Percentiles rank a stretch among this genome's conserved stretches.
Evolutionary conservation across 1,140 invertebrate species (phyloP).

Genomic region (Amyelois transitella): DNA sequence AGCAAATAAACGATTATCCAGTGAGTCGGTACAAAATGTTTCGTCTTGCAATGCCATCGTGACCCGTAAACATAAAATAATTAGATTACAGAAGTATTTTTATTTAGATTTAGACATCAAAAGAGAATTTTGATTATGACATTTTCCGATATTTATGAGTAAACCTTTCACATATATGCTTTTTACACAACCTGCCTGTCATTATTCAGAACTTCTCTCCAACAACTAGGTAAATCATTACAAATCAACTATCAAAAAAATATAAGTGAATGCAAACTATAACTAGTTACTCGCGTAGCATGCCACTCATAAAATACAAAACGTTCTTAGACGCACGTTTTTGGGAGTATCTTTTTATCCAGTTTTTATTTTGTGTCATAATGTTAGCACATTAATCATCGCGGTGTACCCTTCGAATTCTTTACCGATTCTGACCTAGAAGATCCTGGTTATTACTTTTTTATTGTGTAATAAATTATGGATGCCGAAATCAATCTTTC

Average conservation of each 20-base stretch:
- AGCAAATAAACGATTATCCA: slow-evolving; percentile 49
- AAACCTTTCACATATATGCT: too few species aligned
- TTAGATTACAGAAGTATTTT: neutral
- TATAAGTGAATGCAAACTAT: too few species aligned
- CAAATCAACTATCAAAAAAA: too few species aligned
- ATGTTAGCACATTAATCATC: slow-evolving; percentile 52
- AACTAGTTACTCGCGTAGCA: too few species aligned
- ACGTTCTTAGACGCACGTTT: too few species aligned
- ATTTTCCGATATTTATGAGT: too few species aligned
- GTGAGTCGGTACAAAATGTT: slow-evolving; percentile 43
- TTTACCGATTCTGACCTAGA: slow-evolving; percentile 36
- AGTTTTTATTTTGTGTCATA: slow-evolving; percentile 11
- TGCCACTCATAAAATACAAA: neutral
- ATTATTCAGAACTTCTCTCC: too few species aligned
- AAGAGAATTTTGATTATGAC: too few species aligned
- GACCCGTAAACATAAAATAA: slow-evolving; percentile 10
- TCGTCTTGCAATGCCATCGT: slow-evolving; percentile 22
- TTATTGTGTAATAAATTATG: slow-evolving; percentile 17
- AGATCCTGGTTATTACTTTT: slow-evolving; percentile 27
- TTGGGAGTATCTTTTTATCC: too few species aligned
- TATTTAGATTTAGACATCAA: too few species aligned
- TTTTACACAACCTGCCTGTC: too few species aligned
- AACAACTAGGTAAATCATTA: too few species aligned
- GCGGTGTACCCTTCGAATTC: slow-evolving; percentile 24
- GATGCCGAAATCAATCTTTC: slow-evolving; percentile 12